Percentiles rank a stretch among this genome's conserved stretches.
Evolutionary conservation across 1,140 invertebrate species (phyloP).

Genomic region (Polypedilum pembai): DNA sequence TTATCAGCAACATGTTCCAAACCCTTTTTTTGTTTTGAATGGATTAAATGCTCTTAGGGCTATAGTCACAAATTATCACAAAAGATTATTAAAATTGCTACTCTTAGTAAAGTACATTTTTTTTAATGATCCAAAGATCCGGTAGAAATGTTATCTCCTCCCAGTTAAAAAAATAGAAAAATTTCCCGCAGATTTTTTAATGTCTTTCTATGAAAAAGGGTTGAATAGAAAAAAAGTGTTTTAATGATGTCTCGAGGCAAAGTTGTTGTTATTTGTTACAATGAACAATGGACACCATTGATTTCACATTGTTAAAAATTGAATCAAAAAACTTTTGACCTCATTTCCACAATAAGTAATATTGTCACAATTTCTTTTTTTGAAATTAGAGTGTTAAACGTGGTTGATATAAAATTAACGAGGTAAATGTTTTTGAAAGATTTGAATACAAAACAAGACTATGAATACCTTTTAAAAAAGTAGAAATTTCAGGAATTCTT

Average conservation of each 20-base stretch:
- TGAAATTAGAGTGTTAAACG: no score
- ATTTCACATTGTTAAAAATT: background rate
- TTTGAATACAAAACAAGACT: no score
- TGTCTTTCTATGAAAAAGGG: background rate
- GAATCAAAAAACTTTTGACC: background rate
- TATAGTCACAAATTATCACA: conserved; percentile 25
- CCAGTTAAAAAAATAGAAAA: background rate
- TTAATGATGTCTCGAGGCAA: conserved; percentile 16
- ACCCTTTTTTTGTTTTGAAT: no score
- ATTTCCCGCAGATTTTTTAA: conserved; percentile 13
- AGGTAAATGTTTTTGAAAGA: no score
- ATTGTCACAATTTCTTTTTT: background rate
- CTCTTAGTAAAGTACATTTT: background rate
- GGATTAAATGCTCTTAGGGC: background rate
- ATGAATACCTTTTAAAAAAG: no score
- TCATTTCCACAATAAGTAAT: background rate
- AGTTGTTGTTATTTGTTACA: background rate
- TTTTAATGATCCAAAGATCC: conserved; percentile 25
- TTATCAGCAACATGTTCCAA: conserved; percentile 21
- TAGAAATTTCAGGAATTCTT: no score
- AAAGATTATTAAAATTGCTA: conserved; percentile 20
- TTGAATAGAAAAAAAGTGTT: background rate
- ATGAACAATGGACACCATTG: conserved; percentile 8
- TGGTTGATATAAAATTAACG: no score
- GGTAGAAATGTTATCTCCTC: background rate